phyloP scores from a whole-genome alignment of 2,113 vertebrate genomes.

The Nasalis larvatus region DNA sequence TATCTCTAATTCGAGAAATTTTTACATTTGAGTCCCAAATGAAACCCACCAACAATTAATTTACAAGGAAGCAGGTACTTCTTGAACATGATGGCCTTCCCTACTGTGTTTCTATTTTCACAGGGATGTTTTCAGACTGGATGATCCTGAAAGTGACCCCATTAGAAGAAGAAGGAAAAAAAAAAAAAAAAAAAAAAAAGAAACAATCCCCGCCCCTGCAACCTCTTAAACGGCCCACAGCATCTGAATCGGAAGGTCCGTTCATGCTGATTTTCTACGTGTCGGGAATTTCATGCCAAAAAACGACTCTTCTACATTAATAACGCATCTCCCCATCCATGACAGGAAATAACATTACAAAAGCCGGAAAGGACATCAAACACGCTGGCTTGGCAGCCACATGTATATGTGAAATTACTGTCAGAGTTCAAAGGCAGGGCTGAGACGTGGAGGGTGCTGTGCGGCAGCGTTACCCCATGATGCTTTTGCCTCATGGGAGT shows the following conservation, averaged over 20 bases:
- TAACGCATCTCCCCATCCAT: constrained; percentile 74
- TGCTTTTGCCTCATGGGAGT: constrained; percentile 77
- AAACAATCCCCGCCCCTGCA: background rate
- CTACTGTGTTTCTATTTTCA: constrained; percentile 56
- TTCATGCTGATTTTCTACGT: background rate
- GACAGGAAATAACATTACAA: constrained; percentile 87
- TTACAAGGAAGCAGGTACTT: constrained; percentile 17
- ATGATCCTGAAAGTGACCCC: constrained; percentile 52
- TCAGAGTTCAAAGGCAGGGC: constrained; percentile 87
- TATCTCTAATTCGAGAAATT: background rate
- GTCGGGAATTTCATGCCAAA: constrained; percentile 66
- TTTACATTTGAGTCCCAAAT: background rate
- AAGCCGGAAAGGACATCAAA: constrained; percentile 91
- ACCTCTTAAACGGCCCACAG: fast-evolving
- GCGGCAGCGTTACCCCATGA: constrained; percentile 50
- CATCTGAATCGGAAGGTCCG: background rate
- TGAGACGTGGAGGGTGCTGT: constrained; percentile 77
- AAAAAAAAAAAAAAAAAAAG: background rate
- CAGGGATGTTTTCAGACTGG: constrained; percentile 65
- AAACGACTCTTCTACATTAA: constrained; percentile 82
- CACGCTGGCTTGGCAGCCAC: constrained; percentile 81
- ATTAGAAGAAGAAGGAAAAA: background rate
- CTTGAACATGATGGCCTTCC: constrained; percentile 51
- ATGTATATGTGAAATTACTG: constrained; percentile 78
- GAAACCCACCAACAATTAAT: background rate